phyloP scores from a whole-genome alignment of 2,113 vertebrate species.

The Collichthys lucidus region DNA sequence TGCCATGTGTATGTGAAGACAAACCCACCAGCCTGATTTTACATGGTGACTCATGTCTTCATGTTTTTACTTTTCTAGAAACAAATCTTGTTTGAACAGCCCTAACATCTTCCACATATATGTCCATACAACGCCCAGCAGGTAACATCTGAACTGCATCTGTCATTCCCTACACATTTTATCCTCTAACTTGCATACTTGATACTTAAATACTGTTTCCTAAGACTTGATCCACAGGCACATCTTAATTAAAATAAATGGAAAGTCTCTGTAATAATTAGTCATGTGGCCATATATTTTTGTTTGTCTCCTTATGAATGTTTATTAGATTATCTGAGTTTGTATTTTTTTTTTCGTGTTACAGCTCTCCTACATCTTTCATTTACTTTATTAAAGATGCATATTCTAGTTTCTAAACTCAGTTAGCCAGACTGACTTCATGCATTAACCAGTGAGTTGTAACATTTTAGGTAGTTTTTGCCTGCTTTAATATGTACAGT shows the following conservation, averaged over 20 bases:
- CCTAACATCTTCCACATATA: background rate
- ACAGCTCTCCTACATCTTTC: background rate
- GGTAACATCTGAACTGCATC: constrained; percentile 15
- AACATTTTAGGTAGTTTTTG: background rate
- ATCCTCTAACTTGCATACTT: background rate
- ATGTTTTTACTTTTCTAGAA: background rate
- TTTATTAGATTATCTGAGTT: background rate
- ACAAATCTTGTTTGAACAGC: constrained; percentile 7
- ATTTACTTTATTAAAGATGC: background rate
- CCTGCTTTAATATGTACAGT: background rate
- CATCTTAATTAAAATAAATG: background rate
- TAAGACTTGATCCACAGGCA: background rate
- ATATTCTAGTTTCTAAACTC: background rate
- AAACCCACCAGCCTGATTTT: background rate
- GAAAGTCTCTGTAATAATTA: background rate
- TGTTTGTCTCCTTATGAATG: background rate
- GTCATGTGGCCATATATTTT: background rate
- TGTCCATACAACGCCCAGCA: background rate
- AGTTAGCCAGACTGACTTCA: background rate
- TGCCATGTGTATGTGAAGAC: background rate
- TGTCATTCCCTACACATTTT: background rate
- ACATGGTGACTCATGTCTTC: background rate
- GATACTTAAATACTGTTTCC: background rate
- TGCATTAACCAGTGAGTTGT: background rate
- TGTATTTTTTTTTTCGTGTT: background rate